Evolutionary conservation across 2,888 invertebrate genomes (phyloP).

Genomic region (Strigamia maritima): DNA sequence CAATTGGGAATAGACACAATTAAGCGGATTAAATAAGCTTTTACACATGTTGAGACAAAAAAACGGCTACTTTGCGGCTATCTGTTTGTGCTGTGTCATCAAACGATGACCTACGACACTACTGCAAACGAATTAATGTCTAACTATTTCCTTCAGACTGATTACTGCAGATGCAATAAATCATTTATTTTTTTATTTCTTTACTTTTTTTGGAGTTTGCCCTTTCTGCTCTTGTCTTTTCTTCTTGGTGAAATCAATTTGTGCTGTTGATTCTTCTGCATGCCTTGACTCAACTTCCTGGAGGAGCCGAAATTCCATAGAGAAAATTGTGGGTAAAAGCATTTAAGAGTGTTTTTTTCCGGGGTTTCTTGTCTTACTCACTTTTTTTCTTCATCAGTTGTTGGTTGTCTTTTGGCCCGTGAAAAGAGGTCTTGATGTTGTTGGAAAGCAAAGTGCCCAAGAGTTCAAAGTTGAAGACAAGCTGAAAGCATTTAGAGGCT

Average conservation of each 20-base stretch:
- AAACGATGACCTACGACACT: not conserved
- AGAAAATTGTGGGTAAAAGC: constrained; percentile 25
- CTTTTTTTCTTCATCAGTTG: not conserved
- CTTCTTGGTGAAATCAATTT: constrained; percentile 24
- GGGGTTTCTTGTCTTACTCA: not conserved
- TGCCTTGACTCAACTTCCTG: constrained; percentile 21
- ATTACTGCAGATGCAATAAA: constrained; percentile 20
- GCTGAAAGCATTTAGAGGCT: constrained; percentile 20
- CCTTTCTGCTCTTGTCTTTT: not conserved
- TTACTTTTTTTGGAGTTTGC: not conserved
- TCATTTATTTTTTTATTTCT: constrained; percentile 12
- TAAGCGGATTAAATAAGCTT: constrained; percentile 10
- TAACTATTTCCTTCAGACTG: constrained; percentile 25
- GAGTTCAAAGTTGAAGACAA: constrained; percentile 28
- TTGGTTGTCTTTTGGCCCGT: not conserved
- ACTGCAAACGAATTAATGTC: constrained; percentile 24
- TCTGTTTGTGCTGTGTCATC: constrained; percentile 4
- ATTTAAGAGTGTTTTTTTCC: not conserved
- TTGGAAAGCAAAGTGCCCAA: not conserved
- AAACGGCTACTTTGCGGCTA: not conserved
- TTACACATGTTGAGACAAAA: not conserved
- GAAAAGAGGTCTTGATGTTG: constrained; percentile 15
- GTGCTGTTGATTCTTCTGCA: constrained; percentile 31
- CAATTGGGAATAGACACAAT: constrained; percentile 8
- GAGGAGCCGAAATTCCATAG: constrained; percentile 5